Evolutionary conservation across 2,888 invertebrate species (phyloP), one percentile per base, ranked within the genome.

Genomic region (Phengaris alcon): DNA sequence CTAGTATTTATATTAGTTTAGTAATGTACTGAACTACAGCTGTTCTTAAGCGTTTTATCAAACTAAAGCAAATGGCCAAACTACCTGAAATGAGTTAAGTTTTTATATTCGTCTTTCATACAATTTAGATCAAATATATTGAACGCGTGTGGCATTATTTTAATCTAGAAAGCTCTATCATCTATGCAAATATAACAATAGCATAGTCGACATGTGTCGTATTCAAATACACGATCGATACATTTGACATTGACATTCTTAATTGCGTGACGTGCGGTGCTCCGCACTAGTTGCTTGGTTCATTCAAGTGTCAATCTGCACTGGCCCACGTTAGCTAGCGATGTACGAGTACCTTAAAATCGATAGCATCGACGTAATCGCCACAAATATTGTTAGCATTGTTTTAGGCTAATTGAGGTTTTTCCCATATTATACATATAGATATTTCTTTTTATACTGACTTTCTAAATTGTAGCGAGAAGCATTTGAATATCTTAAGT

Each of bases 301-400:
- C 87, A 88, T 90, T 90, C 88, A 89, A 80, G 83, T 82, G 89
- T 88, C 90, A 87, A 84, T 89, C 87, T 81, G 79, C 76, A 77
- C 69, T 76, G 81, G 79, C 79, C 76, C 77, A 76, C 78, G 78
- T 81, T 73, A 22, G 68, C 57, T 75, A 70, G 75, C n/a, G 81
- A 68, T 78, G 80, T 80, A n/a, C n/a, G n/a, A n/a, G n/a, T n/a
- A 13, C 75, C 48, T 68, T 76, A 35, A 35, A 8, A 8, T 77
- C 69, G 72, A 69, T 76, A 64, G 68, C 68, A 77, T 72, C 52
- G 75, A 55, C 68, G 55, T 59, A 73, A 74, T 75, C 75, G 76
- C 55, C 70, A 64, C 35, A 59, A 46, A 51, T 12, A 68, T 76
- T 68, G 51, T 74, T 74, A 74, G 35, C 35, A 59, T 76, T 76